Conservation (phyloP, 2,888 invertebrate genomes). For the Ophonus ardosiacus region DNA sequence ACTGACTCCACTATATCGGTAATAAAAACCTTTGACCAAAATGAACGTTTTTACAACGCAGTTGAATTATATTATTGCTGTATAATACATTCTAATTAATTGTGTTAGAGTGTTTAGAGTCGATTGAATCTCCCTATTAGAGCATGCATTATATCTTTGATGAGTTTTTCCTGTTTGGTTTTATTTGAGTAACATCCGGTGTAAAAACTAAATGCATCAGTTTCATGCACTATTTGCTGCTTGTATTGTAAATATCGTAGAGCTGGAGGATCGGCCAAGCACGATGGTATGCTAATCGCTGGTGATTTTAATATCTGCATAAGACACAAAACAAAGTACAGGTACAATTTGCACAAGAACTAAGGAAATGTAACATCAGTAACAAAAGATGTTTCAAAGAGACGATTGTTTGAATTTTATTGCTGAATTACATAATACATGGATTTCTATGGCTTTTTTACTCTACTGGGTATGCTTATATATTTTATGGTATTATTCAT, state of each 20-base stretch:
- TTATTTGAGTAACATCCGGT: slow-evolving; percentile 43
- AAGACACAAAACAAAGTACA: background rate
- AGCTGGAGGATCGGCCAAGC: slow-evolving; percentile 20
- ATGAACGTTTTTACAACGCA: background rate
- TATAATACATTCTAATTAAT: background rate
- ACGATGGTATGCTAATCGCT: slow-evolving; percentile 41
- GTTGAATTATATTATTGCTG: background rate
- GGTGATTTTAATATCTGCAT: slow-evolving; percentile 21
- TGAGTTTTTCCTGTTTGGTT: slow-evolving; percentile 9
- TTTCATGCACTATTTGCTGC: slow-evolving; percentile 60
- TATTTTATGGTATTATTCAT: too few species aligned
- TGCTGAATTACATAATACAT: too few species aligned
- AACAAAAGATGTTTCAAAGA: background rate
- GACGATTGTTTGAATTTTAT: background rate
- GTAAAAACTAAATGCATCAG: slow-evolving; percentile 58
- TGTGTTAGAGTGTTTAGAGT: background rate
- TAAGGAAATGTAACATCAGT: too few species aligned
- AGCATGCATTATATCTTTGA: background rate
- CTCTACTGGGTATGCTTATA: too few species aligned
- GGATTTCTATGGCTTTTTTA: too few species aligned
- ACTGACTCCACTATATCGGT: too few species aligned
- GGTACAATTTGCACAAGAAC: background rate
- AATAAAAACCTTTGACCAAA: too few species aligned
- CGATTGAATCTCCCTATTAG: background rate
- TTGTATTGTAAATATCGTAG: slow-evolving; percentile 22